phyloP scores from a whole-genome alignment of 2,113 vertebrate genomes.

The Benitochromis conjunctus region DNA sequence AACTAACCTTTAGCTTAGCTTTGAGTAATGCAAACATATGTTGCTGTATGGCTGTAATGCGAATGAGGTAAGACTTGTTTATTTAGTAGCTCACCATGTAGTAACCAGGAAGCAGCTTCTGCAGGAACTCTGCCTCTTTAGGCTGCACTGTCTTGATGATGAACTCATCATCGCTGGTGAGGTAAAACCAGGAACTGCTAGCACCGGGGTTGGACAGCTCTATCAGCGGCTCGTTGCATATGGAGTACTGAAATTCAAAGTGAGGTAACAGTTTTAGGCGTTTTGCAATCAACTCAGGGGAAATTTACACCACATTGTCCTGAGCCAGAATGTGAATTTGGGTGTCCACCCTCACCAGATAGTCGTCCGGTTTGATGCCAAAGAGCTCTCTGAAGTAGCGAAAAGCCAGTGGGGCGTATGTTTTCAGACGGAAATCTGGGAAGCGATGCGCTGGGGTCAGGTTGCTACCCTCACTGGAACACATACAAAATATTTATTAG shows the following conservation, averaged over 20 bases:
- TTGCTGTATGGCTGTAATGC: neutral
- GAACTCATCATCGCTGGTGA: slow-evolving; percentile 95
- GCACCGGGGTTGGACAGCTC: slow-evolving; percentile 94
- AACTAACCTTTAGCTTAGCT: neutral
- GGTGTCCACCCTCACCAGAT: slow-evolving; percentile 81
- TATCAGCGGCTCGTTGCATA: slow-evolving; percentile 92
- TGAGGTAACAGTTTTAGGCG: neutral
- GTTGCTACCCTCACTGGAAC: slow-evolving; percentile 88
- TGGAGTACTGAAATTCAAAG: slow-evolving; percentile 81
- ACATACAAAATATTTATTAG: neutral
- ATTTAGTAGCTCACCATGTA: slow-evolving; percentile 85
- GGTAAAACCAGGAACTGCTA: slow-evolving; percentile 95
- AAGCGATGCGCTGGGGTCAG: slow-evolving; percentile 94
- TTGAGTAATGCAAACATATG: neutral
- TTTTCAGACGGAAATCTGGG: slow-evolving; percentile 95
- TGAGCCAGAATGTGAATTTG: neutral
- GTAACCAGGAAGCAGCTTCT: slow-evolving; percentile 94
- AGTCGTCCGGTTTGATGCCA: slow-evolving; percentile 94
- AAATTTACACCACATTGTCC: neutral
- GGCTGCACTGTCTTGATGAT: slow-evolving; percentile 97
- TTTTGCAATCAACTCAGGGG: neutral
- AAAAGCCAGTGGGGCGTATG: slow-evolving; percentile 93
- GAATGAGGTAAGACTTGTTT: neutral
- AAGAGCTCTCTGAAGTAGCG: slow-evolving; percentile 98
- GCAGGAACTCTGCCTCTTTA: slow-evolving; percentile 96